phyloP scores from a whole-genome alignment of 2,888 invertebrate genomes.

The Phorcus lineatus region DNA sequence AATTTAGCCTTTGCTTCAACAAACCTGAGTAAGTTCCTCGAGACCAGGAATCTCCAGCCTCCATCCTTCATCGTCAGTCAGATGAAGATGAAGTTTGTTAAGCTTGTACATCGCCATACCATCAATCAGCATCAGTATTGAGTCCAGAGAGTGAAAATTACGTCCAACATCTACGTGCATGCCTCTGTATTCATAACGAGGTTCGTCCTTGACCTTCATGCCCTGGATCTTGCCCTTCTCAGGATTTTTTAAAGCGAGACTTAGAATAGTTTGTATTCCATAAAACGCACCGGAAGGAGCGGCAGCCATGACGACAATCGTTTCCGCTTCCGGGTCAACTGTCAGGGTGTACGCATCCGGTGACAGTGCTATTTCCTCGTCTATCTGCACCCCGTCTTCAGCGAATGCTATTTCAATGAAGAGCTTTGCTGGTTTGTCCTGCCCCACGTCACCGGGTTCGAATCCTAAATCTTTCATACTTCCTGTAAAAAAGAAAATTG shows the following conservation, averaged over 20 bases:
- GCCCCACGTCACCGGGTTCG: neutral
- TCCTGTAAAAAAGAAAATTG: neutral
- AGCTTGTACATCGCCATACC: constrained; percentile 73
- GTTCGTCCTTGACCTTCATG: constrained; percentile 47
- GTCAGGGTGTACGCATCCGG: constrained; percentile 49
- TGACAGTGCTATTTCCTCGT: neutral
- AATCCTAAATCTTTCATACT: neutral
- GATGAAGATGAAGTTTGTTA: constrained; percentile 72
- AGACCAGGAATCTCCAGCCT: constrained; percentile 71
- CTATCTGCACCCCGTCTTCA: neutral
- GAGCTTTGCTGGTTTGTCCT: neutral
- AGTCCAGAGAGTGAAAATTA: constrained; percentile 63
- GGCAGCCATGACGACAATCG: constrained; percentile 36
- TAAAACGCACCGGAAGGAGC: constrained; percentile 27
- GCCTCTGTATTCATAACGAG: constrained; percentile 57
- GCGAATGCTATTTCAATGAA: neutral
- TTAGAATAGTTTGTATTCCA: constrained; percentile 33
- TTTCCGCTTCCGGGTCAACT: constrained; percentile 30
- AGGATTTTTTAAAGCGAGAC: constrained; percentile 29
- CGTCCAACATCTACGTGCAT: constrained; percentile 61
- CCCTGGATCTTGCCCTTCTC: constrained; percentile 37
- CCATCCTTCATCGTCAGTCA: constrained; percentile 74
- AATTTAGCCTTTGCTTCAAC: neutral
- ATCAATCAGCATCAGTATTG: constrained; percentile 58
- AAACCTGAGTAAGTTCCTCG: constrained; percentile 69